These are phyloP conservation scores for Rhinichthys osculus DNA, from an alignment of 2,797 vertebrate species.

Conservation along the genomic window DNA sequence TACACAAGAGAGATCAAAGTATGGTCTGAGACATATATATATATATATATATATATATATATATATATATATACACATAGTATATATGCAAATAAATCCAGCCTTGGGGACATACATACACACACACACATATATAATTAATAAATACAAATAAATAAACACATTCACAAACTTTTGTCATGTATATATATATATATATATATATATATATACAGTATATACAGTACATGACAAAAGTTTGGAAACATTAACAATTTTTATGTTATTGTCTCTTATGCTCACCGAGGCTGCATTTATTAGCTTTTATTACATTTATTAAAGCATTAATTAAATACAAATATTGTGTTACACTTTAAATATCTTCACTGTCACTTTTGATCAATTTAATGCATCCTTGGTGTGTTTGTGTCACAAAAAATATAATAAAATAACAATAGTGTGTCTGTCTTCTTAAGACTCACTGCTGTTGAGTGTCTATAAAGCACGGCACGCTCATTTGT, in stretches of 20 bases:
- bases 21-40: too few relatives aligned
- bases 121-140: too few relatives aligned
- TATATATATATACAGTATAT: too few relatives aligned
- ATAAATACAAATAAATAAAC: too few relatives aligned
- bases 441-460: background rate
- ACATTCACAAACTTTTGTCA: too few relatives aligned
- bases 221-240: too few relatives aligned
- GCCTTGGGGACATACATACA: too few relatives aligned
- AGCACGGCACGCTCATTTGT: background rate
- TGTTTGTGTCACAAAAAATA: background rate
- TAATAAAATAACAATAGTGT: background rate
- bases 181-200: too few relatives aligned
- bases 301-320: background rate
- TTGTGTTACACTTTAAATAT: background rate
- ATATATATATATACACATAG: too few relatives aligned
- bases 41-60: too few relatives aligned
- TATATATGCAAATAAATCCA: too few relatives aligned
- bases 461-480: background rate
- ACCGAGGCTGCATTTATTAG: background rate
- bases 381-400: background rate
- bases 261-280: background rate
- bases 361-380: background rate
- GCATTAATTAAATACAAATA: background rate
- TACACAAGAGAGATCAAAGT: conserved; percentile 12
- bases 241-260: background rate